Base-by-base conservation (phyloP, 1,140 invertebrate species). In the Zeugodacus cucurbitae region DNA sequence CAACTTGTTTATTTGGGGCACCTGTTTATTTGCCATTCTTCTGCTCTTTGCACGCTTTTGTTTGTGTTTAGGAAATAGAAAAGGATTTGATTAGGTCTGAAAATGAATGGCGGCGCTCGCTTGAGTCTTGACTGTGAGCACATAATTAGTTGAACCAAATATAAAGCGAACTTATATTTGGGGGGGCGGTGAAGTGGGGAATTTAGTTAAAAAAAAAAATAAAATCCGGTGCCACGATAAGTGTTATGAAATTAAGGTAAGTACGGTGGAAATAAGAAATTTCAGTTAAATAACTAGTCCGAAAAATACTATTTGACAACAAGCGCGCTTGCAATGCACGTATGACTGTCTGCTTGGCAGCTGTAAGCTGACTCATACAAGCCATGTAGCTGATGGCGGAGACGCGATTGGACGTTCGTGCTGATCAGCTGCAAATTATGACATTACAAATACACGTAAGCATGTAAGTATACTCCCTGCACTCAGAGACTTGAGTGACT, bases 391-490 rank as follows among this genome's bases (percentile, higher is more conserved):
- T 82, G 41, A 82, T 48, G 37, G 37, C 26, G 4, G n/a, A 8
- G 22, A n/a, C 34, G 10, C 58, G 58, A n/a, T n/a, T 62, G 58
- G 41, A 37, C 74, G 37, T 26, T 48, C 29, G 11, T 41, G 41
- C 34, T 26, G 29, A 57, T 58, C 54, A 54, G 85, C 85, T 86
- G 22, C 29, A 22, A 86, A 86, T 86, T 86, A 86, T 86, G 85
- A 86, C 48, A 58, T 57, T 86, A 11, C 85, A 37, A 32, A 67
- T 67, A 0, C 64, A 37, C 34, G 20, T 41, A 41, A n/a, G n/a
- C n/a, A n/a, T 1, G n/a, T 5, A 59, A 20, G 4, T 59, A 59
- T 2, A 17, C 48, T 54, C 3, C 20, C 14, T 17, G 48, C 48
- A 1, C 0, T 54, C 14, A 10, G 48, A 54, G n/a, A n/a, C n/a